These are phyloP conservation scores for Spinus olivaceus DNA, from an alignment of 2,797 vertebrate genomes.

Conservation along the genomic window DNA sequence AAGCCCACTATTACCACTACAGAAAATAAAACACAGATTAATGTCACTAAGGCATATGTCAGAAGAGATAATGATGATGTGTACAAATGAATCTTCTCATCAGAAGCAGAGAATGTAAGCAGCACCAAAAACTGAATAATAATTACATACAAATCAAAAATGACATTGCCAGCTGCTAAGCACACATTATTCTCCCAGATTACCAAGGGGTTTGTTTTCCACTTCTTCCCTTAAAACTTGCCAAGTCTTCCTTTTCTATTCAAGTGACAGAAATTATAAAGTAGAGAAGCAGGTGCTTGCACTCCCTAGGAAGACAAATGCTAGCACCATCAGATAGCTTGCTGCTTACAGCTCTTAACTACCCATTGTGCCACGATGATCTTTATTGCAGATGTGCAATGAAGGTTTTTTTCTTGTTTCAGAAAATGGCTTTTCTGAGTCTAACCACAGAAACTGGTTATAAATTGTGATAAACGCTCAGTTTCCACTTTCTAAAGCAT, in stretches of 20 bases:
- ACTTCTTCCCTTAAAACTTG: constrained; percentile 66
- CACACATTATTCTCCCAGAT: constrained; percentile 51
- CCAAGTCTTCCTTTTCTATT: constrained; percentile 67
- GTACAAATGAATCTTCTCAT: constrained; percentile 73
- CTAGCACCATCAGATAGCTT: background rate
- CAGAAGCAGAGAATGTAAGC: constrained; percentile 68
- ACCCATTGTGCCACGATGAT: background rate
- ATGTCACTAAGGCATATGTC: constrained; percentile 69
- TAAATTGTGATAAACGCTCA: background rate
- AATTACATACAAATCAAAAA: constrained; percentile 76
- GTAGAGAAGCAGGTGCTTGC: constrained; percentile 13
- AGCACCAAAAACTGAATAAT: constrained; percentile 68
- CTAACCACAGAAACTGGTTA: background rate
- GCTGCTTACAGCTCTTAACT: background rate
- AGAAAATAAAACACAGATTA: constrained; percentile 78
- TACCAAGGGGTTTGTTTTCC: constrained; percentile 72
- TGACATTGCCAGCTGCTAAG: constrained; percentile 73
- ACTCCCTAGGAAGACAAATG: constrained; percentile 46
- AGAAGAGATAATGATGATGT: constrained; percentile 74
- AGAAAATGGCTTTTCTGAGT: constrained; percentile 14
- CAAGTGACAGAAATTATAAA: constrained; percentile 75
- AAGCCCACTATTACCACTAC: constrained; percentile 71
- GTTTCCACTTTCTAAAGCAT: background rate
- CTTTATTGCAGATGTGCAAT: constrained; percentile 33
- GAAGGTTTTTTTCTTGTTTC: background rate